Evolutionary conservation across 2,888 invertebrate species (phyloP), one percentile per base, ranked within the genome.

Genomic region (Cyaniris semiargus): DNA sequence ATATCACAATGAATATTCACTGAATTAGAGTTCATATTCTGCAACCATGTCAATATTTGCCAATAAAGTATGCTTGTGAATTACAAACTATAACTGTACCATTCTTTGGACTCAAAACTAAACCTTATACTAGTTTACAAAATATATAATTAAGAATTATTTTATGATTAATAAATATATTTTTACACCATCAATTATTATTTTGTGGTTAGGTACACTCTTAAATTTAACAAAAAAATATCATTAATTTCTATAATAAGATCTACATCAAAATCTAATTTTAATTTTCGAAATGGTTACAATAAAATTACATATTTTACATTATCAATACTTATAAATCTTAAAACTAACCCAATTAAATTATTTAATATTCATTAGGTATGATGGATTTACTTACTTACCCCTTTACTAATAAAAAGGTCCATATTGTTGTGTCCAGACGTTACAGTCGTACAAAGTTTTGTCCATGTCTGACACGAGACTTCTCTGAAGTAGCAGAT

Each of bases 331-430:
- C 44, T 48, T 23, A 76, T 23, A 21, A 74, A 18, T 44, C 48
- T 27, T 74, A 72, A 74, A 74, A 74, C 18, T 74, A 74, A 74
- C 74, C 74, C 74, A 74, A 18, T 44, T 72, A 21, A 74, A 27
- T 53, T 27, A 15, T 27, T 27, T 3, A 21, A 27, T 31, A 31
- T 15, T 31, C 10, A 21, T 3, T 60, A 60, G 8, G 13, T 15
- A 27, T 27, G n/a, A 23, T 23, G 23, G 44, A 44, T 48, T 15
- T 4, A 48, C 18, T 53, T 53, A 48, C 18, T 53, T 18, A 48
- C 48, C 48, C 53, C 53, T 18, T 53, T 53, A 53, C 5, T 53
- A 53, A 53, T 53, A 53, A 18, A 48, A 5, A 53, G 53, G 18
- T 53, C 15, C 1, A 53, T 18, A 18, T 53, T 53, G 13, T 53